phyloP scores from a whole-genome alignment of 2,888 invertebrate genomes.

The Panzeria rudis region DNA sequence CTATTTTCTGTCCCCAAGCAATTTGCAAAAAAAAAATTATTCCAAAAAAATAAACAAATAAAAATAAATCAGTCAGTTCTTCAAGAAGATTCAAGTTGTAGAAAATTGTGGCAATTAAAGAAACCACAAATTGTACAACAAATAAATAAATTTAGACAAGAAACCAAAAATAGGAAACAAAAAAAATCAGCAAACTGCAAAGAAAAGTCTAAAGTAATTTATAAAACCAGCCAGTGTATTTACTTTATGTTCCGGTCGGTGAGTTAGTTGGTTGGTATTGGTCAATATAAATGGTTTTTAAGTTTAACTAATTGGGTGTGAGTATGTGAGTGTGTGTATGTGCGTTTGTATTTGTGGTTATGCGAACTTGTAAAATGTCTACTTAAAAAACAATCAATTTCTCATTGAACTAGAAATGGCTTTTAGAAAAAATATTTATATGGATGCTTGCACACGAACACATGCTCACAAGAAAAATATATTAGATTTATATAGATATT shows the following conservation, averaged over 20 bases:
- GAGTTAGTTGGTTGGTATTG: constrained; percentile 6
- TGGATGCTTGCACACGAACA: neutral
- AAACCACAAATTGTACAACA: constrained; percentile 58
- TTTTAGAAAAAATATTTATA: neutral
- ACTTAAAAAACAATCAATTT: constrained; percentile 58
- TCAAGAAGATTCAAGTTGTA: constrained; percentile 35
- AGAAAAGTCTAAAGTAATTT: constrained; percentile 42
- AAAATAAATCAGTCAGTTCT: constrained; percentile 27
- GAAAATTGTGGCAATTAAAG: constrained; percentile 57
- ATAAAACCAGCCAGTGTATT: constrained; percentile 32
- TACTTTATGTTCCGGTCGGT: constrained; percentile 38
- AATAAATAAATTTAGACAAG: constrained; percentile 52
- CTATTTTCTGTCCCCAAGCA: neutral
- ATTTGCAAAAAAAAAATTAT: neutral
- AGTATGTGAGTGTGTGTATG: neutral
- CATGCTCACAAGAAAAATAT: neutral
- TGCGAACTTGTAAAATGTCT: constrained; percentile 41
- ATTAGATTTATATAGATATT: neutral
- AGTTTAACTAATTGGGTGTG: constrained; percentile 25
- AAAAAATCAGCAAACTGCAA: neutral
- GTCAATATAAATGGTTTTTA: constrained; percentile 29
- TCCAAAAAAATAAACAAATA: constrained; percentile 3
- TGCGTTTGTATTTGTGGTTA: constrained; percentile 7
- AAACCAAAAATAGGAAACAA: neutral
- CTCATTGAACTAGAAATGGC: constrained; percentile 32